A percentile compares a stretch with the other conserved stretches of the same genome.
Conservation (phyloP, 35 echinoderm and acorn worm species). For the Lytechinus pictus region DNA sequence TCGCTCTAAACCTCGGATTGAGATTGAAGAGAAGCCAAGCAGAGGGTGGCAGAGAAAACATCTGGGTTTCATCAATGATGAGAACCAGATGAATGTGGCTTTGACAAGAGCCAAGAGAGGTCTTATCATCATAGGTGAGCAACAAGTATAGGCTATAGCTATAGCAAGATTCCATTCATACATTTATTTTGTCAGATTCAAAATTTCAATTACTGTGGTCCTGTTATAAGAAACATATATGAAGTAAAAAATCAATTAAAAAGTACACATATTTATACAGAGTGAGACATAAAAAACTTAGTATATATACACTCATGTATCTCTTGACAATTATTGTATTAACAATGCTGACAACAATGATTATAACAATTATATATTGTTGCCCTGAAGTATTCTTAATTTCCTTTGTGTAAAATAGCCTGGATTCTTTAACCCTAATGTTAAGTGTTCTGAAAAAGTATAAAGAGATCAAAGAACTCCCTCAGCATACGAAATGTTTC, state of each 20-base stretch:
- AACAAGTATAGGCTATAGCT: too few relatives aligned
- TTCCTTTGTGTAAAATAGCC: too few relatives aligned
- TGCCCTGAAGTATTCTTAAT: too few relatives aligned
- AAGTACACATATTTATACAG: not conserved
- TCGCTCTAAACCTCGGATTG: conserved; percentile 78
- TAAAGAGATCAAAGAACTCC: too few relatives aligned
- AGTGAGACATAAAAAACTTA: not conserved
- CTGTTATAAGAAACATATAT: not conserved
- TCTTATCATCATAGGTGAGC: conserved; percentile 94
- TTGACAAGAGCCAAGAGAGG: conserved; percentile 81
- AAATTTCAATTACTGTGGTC: not conserved
- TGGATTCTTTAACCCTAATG: too few relatives aligned
- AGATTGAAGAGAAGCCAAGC: conserved; percentile 89
- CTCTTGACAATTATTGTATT: too few relatives aligned
- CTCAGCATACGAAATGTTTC: too few relatives aligned
- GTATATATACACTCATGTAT: not conserved
- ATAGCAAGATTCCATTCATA: not conserved
- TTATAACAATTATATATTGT: too few relatives aligned
- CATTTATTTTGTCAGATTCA: not conserved
- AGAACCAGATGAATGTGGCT: conserved; percentile 98
- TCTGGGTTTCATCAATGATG: conserved; percentile 95
- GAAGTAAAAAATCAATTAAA: not conserved
- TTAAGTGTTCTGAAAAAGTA: too few relatives aligned
- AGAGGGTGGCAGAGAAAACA: conserved; percentile 80
- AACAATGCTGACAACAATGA: too few relatives aligned